Evolutionary conservation across 2,797 vertebrate species (phyloP).

Genomic region (Scolopax bukidnonensis): DNA sequence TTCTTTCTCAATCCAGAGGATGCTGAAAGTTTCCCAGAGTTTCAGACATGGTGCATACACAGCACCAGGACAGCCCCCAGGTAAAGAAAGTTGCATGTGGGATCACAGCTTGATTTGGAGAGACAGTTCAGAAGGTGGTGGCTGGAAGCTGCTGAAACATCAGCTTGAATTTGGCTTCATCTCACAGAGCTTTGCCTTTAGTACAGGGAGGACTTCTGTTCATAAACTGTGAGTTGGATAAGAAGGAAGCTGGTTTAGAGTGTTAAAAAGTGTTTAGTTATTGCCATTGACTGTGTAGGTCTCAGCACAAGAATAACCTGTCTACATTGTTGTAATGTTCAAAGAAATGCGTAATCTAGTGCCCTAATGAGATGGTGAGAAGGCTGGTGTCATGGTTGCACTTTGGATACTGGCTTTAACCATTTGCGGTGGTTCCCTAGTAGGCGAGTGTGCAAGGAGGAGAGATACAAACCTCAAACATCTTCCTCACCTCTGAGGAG

Average conservation of each 20-base stretch:
- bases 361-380: not conserved
- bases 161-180: not conserved
- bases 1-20: not conserved
- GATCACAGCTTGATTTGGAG: not conserved
- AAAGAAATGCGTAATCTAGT: not conserved
- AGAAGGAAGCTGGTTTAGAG: not conserved
- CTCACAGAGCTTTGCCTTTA: not conserved
- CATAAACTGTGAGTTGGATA: not conserved
- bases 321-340: not conserved
- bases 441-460: not conserved
- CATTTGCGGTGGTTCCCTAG: not conserved
- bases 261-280: not conserved
- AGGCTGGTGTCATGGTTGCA: accelerated
- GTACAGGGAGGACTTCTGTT: not conserved
- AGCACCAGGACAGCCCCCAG: not conserved
- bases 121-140: not conserved
- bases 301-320: not conserved
- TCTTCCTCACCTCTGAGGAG: not conserved
- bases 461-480: not conserved
- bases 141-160: not conserved
- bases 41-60: not conserved
- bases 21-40: not conserved
- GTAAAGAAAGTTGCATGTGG: not conserved
- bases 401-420: not conserved
- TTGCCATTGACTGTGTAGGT: not conserved